Percentiles rank a stretch among this genome's conserved stretches.
Evolutionary conservation across 2,888 invertebrate genomes (phyloP).

Genomic region (Andrena praecox): DNA sequence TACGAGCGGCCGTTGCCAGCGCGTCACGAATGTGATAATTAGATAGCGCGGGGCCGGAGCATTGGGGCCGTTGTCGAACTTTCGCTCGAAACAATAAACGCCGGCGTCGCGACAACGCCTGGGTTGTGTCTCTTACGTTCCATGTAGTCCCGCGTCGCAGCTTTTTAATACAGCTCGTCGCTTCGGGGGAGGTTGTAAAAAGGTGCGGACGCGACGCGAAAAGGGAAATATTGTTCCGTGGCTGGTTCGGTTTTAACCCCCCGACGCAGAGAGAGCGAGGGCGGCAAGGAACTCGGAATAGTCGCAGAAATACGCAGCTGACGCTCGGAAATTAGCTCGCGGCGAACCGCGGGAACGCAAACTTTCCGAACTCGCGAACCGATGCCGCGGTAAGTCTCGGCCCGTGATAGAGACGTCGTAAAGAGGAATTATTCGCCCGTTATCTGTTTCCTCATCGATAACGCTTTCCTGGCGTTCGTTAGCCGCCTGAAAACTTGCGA

Average conservation of each 20-base stretch:
- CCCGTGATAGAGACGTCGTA: slow-evolving; percentile 50
- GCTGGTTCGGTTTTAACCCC: slow-evolving; percentile 50
- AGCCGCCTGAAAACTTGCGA: slow-evolving; percentile 34
- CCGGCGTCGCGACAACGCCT: slow-evolving; percentile 7
- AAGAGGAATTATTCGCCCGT: slow-evolving; percentile 55
- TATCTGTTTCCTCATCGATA: slow-evolving; percentile 53
- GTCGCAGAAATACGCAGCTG: slow-evolving; percentile 69
- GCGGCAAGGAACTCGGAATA: slow-evolving; percentile 61
- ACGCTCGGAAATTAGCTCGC: slow-evolving; percentile 72
- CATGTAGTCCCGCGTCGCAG: neutral
- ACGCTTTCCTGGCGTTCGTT: slow-evolving; percentile 4
- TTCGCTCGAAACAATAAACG: slow-evolving; percentile 18
- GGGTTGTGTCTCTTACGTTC: neutral
- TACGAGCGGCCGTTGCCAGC: slow-evolving; percentile 74
- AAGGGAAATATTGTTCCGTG: slow-evolving; percentile 45
- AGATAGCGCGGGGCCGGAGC: slow-evolving; percentile 64
- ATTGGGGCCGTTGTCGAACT: slow-evolving; percentile 21
- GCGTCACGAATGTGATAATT: slow-evolving; percentile 73
- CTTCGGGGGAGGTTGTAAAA: slow-evolving; percentile 21
- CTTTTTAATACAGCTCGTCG: slow-evolving; percentile 38
- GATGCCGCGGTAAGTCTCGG: slow-evolving; percentile 42
- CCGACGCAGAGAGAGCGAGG: slow-evolving; percentile 37
- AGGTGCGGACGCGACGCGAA: slow-evolving; percentile 8
- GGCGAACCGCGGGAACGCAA: slow-evolving; percentile 61
- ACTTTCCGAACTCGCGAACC: slow-evolving; percentile 61